Evolutionary conservation across 2,888 invertebrate species (phyloP), one percentile per base, ranked within the genome.

Genomic region (Eilema griseolum): DNA sequence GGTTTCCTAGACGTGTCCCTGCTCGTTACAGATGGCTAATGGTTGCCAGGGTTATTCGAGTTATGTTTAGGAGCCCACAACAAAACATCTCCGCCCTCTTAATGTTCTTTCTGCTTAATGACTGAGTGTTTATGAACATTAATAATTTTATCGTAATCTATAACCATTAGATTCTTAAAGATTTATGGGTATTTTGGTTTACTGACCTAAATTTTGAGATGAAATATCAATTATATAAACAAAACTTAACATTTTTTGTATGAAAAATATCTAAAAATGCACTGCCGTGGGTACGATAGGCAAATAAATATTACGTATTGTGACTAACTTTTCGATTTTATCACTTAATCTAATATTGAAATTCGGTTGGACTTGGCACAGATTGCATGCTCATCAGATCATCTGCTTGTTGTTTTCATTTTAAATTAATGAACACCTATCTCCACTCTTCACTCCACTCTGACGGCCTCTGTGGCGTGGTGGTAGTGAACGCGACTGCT

Each of bases 31-130:
- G 74, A 79, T 78, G 79, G 79, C 81, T 90, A 90, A 90, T 90
- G 89, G 87, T 76, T 83, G 83, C 82, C 78, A 78, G 80, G 88
- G 89, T 88, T 88, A 86, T 87, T 88, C 80, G 87, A 88, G 88
- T 88, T 88, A 87, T 85, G 88, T 88, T 85, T 80, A 80, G 80
- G 80, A 67, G 71, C 63, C 81, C 79, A 80, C 78, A 78, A 76
- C 69, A 74, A 80, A 82, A 79, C 83, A 80, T 75, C 74, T 72
- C 77, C 77, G 72, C 83, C 84, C 81, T 84, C 83, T 79, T 86
- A 86, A 88, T 88, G 84, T 81, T 79, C 82, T 83, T 81, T 79
- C 82, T 83, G 81, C 82, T 83, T 89, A 90, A 90, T 88, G 86
- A 84, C 85, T 86, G 79, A 80, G 82, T 86, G 84, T 85, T 84